Evolutionary conservation across 2,113 vertebrate species (phyloP), one percentile per base, ranked within the genome.

Genomic region (Dasyornis broadbenti): DNA sequence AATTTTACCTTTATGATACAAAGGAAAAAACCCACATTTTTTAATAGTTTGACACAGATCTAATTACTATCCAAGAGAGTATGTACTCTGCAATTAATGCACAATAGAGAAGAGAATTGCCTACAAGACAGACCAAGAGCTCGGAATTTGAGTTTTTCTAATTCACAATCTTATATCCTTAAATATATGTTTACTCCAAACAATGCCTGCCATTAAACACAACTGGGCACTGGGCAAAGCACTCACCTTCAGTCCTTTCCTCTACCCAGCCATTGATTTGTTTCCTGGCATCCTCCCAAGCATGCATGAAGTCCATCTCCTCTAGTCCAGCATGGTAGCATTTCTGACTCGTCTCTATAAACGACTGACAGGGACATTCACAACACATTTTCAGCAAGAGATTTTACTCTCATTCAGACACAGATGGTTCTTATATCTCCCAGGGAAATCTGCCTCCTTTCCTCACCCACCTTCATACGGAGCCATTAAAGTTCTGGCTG

Each of bases 251-350:
- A 2, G 99, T 99, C 96, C 97, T 98, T 63, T 98, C 88, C 75
- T 98, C 96, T 22, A 99, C 99, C 99, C 99, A 99, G 86, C 35
- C 63, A 61, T 99, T 99, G 91, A 99, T 99, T 83, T 98, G 97
- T 9, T 76, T 96, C 84, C 98, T 97, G 93, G 97, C 97, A 13
- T 95, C 96, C 35, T 99, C 99, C 7, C 98, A 27, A n/a, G 98
- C 97, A n/a, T 97, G 44, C 2, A 94, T 30, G 40, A 99, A 99
- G 90, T 99, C 97, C 15, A 98, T 92, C n/a, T 98, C 71, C 84
- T 98, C 98, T 94, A 99, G 94, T 39, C 98, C 98, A 11, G 98
- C 98, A 37, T 97, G 95, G 86, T 99, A 99, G 90, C 97, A 97
- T 95, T 98, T 98, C 94, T 97, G 84, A 31, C 98, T 99, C 13